Base-by-base conservation (phyloP, 1,140 invertebrate species). In the Hycleus phaleratus region DNA sequence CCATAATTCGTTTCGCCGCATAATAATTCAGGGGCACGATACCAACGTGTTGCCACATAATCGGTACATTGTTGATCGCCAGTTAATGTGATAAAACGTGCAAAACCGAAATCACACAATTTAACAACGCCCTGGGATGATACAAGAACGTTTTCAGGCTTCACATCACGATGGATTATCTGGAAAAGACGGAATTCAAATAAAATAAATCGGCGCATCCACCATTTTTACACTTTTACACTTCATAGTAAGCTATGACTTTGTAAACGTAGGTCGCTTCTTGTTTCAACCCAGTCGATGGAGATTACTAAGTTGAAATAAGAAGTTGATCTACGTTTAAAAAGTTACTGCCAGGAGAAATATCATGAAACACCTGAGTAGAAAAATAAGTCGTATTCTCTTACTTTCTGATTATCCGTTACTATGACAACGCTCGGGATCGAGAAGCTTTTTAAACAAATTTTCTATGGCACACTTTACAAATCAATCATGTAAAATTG, bases 121-220 rank as follows among this genome's bases (percentile, higher is more conserved):
- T 95, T 94, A 4, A 94, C 84, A 1, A 93, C 83, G 0, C 90
- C 90, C 38, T 80, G 77, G 50, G 83, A 81, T 24, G 89, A 91
- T 0, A 94, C 85, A 25, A 94, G 74, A 9, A 95, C 84, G 70
- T 95, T 95, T 71, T 94, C 91, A n/a, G 91, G 91, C 70, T 95
- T 95, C 79, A 94, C 82, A 72, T 94, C 92, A 26, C 92, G 77
- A 72, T 95, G 92, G 66, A 95, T 91, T 64, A 93, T 90, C 89
- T 93, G 74, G 50, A 72, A 73, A 55, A 59, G 51, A 7, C 2
- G 9, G 25, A 24, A 18, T 46, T 11, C 32, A 11, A 7, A 44
- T 44, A 44, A 44, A 7, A 7, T 4, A 7, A 11, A 24, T 24
- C 5, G 43, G n/a, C 18, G n/a, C 18, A 44, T 44, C 43, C 18